Evolutionary conservation across 2,888 invertebrate genomes (phyloP).

Genomic region (Linyphia triangularis): DNA sequence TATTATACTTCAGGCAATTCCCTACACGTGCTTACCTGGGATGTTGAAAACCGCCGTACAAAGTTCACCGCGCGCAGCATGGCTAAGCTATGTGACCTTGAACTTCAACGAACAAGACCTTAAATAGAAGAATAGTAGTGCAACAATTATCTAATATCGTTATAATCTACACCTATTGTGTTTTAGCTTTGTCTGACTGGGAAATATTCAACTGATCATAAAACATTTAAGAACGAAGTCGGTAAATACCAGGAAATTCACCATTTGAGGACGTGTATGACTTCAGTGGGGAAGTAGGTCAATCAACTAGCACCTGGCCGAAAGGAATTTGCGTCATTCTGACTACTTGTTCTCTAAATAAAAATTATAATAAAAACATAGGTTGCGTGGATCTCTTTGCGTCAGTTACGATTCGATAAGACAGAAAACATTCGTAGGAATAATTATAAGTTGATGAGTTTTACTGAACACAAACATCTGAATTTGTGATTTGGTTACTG

Average conservation of each 20-base stretch:
- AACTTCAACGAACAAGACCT: slow-evolving; percentile 6
- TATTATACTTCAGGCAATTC: neutral
- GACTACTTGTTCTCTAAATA: slow-evolving; percentile 19
- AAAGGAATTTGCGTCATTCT: slow-evolving; percentile 11
- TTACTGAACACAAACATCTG: neutral
- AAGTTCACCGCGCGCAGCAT: slow-evolving; percentile 32
- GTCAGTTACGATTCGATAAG: no score
- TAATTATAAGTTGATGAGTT: neutral
- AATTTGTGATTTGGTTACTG: neutral
- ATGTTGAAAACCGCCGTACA: slow-evolving; percentile 29
- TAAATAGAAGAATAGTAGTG: no score
- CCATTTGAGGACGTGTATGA: slow-evolving; percentile 38
- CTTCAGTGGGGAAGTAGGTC: slow-evolving; percentile 39
- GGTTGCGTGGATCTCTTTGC: neutral
- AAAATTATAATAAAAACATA: slow-evolving; percentile 10
- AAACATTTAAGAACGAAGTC: neutral
- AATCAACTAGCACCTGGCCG: slow-evolving; percentile 58
- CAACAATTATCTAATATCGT: neutral
- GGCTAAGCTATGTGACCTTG: slow-evolving; percentile 8
- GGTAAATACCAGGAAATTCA: neutral
- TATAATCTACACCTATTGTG: neutral
- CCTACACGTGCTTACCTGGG: slow-evolving; percentile 33
- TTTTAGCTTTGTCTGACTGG: neutral
- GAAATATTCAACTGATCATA: neutral
- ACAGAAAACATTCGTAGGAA: no score